Base-by-base conservation (phyloP, 2,888 invertebrate genomes). In the Acrobasis consociella region DNA sequence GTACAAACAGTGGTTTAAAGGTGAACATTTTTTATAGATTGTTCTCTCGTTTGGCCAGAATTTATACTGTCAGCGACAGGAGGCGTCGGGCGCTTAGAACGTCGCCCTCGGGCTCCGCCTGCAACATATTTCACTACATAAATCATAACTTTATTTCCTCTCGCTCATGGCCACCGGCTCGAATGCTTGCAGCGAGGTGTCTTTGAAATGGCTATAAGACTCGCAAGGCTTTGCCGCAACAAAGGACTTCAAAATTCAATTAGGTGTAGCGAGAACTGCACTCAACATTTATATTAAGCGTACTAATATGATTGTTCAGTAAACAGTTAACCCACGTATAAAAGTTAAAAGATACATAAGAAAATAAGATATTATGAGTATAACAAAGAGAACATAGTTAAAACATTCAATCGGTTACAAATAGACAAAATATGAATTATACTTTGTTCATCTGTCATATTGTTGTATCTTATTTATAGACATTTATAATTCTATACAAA, bases 101-200 rank as follows among this genome's bases (percentile, higher is more conserved):
- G 76, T 73, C 78, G 77, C 75, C 73, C 78, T 22, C 42, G 42
- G 42, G 56, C 77, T 78, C 39, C 75, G 72, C 72, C 75, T 77
- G 81, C 80, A 85, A 87, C 87, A 90, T 89, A 91, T 89, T 90
- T 89, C 86, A 85, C 84, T 87, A 86, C 86, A 90, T 91, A 91
- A 90, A 91, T 91, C 90, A 91, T 88, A 91, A 90, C 86, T 91
- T 91, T 90, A 91, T 91, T 91, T 90, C 91, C 91, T 90, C 87
- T 88, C 86, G 85, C 82, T 89, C 84, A 81, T 73, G 81, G 82
- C 78, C 78, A 77, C 80, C 77, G 77, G 73, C 75, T 78, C 70
- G 76, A 66, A 31, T 31, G 50, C 74, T 76, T 78, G 60, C 38
- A 76, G 76, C 74, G 81, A 88, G 87, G 86, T 89, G 87, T 89